A percentile compares a stretch with the other conserved stretches of the same genome.
Conservation (phyloP, 2,113 vertebrate species). For the Cephalopterus ornatus region DNA sequence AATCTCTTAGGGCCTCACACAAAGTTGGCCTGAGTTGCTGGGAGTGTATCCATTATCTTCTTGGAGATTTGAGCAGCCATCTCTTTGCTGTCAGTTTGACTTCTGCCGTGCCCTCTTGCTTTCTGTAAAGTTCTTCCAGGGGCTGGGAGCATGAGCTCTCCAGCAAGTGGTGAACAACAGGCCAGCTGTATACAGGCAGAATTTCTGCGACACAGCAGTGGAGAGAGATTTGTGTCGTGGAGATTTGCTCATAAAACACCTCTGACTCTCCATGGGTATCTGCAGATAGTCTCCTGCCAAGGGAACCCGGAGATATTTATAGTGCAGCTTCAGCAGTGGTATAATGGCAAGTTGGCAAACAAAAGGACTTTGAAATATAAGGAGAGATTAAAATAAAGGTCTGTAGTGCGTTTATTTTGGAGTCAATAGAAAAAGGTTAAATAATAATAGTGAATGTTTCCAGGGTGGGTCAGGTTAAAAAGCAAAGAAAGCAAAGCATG, state of each 20-base stretch:
- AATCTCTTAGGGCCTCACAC: not conserved
- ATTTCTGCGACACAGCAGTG: not conserved
- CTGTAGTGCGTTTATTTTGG: not conserved
- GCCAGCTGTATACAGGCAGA: not conserved
- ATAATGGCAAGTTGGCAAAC: not conserved
- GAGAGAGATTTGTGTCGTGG: not conserved
- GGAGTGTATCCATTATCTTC: fast-evolving
- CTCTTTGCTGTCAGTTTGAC: not conserved
- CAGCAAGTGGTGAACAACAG: not conserved
- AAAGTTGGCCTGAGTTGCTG: not conserved
- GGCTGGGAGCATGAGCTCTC: fast-evolving
- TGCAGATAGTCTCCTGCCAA: not conserved
- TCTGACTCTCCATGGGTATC: not conserved
- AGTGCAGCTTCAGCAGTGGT: not conserved
- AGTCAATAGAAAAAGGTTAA: not conserved
- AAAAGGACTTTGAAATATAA: not conserved
- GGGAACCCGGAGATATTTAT: not conserved
- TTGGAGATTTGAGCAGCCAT: not conserved
- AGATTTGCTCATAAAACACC: not conserved
- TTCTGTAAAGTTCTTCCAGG: not conserved
- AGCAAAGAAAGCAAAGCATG: not conserved
- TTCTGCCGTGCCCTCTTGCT: not conserved
- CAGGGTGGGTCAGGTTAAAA: not conserved
- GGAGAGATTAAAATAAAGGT: not conserved
- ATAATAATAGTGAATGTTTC: not conserved